A percentile compares a stretch with the other conserved stretches of the same genome.
phyloP scores from a whole-genome alignment of 2,113 vertebrate genomes.

The Clarias batrachus region DNA sequence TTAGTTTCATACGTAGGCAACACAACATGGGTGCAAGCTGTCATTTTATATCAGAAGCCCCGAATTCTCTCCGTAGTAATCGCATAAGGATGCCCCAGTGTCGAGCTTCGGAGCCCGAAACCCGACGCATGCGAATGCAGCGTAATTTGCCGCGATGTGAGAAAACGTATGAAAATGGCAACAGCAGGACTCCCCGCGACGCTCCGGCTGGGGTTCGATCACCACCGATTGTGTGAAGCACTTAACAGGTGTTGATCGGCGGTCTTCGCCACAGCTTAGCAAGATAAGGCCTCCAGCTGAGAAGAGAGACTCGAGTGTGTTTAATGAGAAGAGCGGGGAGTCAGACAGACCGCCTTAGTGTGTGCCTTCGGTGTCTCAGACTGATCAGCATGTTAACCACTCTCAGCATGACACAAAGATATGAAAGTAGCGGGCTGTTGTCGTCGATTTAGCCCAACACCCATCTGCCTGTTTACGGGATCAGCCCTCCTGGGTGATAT shows the following conservation, averaged over 20 bases:
- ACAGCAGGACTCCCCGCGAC: constrained; percentile 36
- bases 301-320: constrained; percentile 71
- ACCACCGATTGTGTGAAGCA: constrained; percentile 45
- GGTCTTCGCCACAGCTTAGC: constrained; percentile 53
- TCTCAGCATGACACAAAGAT: constrained; percentile 82
- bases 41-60: not conserved
- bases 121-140: not conserved
- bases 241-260: constrained; percentile 59
- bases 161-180: constrained; percentile 23
- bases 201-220: constrained; percentile 33
- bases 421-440: constrained; percentile 75
- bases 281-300: constrained; percentile 69
- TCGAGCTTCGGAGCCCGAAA: not conserved
- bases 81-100: constrained; percentile 7
- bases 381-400: constrained; percentile 81
- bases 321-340: constrained; percentile 83
- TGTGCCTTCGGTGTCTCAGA: constrained; percentile 76
- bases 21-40: constrained; percentile 51
- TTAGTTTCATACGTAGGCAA: constrained; percentile 61
- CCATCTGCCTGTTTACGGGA: constrained; percentile 61
- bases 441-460: constrained; percentile 78
- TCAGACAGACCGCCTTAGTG: constrained; percentile 73
- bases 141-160: constrained; percentile 43
- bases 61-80: not conserved
- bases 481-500: constrained; percentile 56